Evolutionary conservation across 2,113 vertebrate genomes (phyloP).

Genomic region (Cyanoliseus patagonus): DNA sequence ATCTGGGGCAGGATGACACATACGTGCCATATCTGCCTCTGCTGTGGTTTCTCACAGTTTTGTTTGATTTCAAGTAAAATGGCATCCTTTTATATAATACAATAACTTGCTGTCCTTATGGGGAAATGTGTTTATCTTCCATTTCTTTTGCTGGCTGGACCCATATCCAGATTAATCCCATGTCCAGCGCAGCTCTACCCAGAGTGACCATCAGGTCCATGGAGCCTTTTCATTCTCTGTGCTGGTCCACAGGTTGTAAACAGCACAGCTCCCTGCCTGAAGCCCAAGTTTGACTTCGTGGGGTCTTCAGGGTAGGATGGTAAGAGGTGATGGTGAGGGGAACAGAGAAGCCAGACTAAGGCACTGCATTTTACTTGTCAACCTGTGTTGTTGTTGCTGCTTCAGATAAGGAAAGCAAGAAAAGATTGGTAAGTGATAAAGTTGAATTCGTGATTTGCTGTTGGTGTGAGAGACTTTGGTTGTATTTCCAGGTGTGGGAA

Average conservation of each 20-base stretch:
- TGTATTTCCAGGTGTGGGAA: background rate
- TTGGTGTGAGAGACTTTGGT: background rate
- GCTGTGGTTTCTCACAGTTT: fast-evolving
- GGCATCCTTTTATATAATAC: background rate
- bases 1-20: background rate
- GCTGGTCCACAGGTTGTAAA: background rate
- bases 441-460: background rate
- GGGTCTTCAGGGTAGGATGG: background rate
- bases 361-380: background rate
- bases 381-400: background rate
- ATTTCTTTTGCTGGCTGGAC: background rate
- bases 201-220: fast-evolving
- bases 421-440: background rate
- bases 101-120: background rate
- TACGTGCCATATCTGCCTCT: fast-evolving
- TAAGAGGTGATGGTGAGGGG: background rate
- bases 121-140: background rate
- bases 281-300: background rate
- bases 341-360: background rate
- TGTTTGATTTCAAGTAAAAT: background rate
- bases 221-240: background rate
- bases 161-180: background rate
- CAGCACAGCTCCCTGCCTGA: background rate
- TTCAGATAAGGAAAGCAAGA: background rate
- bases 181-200: background rate